Conservation (phyloP, 2,888 invertebrate genomes). For the Fabriciana adippe region DNA sequence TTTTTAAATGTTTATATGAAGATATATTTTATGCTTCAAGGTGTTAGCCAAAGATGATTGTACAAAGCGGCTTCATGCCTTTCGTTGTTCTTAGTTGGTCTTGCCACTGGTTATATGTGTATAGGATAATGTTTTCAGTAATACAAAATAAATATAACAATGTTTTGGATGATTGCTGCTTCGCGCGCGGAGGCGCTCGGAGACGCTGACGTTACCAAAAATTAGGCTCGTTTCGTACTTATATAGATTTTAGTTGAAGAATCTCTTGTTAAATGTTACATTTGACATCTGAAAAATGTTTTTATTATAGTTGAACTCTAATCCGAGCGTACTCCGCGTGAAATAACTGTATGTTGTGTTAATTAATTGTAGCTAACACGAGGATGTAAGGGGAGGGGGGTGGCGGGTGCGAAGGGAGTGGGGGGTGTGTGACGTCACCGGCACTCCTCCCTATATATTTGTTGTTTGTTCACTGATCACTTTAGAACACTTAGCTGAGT, state of each 20-base stretch:
- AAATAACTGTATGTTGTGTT: slow-evolving; percentile 53
- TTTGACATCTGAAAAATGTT: not conserved
- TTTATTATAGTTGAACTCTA: slow-evolving; percentile 16
- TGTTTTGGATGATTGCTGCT: slow-evolving; percentile 27
- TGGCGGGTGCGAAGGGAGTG: not conserved
- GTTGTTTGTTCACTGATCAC: slow-evolving; percentile 78
- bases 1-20: slow-evolving; percentile 40
- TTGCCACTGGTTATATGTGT: slow-evolving; percentile 47
- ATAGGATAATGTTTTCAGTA: slow-evolving; percentile 26
- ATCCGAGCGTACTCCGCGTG: slow-evolving; percentile 39
- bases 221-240: not conserved
- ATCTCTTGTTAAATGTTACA: no score
- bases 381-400: slow-evolving; percentile 45
- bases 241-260: not conserved
- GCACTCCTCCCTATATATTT: slow-evolving; percentile 49
- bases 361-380: slow-evolving; percentile 65
- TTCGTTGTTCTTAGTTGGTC: slow-evolving; percentile 54
- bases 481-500: slow-evolving; percentile 76
- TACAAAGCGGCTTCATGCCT: slow-evolving; percentile 69
- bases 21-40: slow-evolving; percentile 63
- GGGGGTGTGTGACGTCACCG: slow-evolving; percentile 9
- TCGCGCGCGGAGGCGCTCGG: slow-evolving; percentile 27
- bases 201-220: not conserved
- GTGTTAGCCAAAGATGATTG: slow-evolving; percentile 72
- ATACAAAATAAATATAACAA: slow-evolving; percentile 25